Conservation (phyloP, 2,797 vertebrate species). For the Leptoclinus maculatus region DNA sequence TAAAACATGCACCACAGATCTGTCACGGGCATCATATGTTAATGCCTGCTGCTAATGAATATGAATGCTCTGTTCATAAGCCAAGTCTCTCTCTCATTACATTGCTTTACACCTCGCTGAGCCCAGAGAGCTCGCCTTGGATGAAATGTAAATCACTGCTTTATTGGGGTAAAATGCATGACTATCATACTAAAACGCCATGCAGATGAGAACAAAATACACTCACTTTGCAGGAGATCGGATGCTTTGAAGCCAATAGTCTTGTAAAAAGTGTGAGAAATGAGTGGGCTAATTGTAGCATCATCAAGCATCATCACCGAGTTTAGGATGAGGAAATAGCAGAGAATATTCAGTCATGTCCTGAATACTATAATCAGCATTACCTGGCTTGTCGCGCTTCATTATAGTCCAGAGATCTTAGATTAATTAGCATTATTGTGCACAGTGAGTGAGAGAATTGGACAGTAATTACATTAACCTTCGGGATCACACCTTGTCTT, state of each 20-base stretch:
- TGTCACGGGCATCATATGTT: slow-evolving; percentile 85
- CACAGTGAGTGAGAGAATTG: slow-evolving; percentile 81
- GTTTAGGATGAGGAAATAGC: slow-evolving; percentile 56
- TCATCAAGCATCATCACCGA: slow-evolving; percentile 42
- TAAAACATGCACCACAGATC: slow-evolving; percentile 78
- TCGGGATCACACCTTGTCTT: slow-evolving; percentile 82
- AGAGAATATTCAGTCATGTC: slow-evolving; percentile 61
- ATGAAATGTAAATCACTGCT: slow-evolving; percentile 93
- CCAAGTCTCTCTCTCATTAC: slow-evolving; percentile 88
- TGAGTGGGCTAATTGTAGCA: slow-evolving; percentile 58
- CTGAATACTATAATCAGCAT: slow-evolving; percentile 78
- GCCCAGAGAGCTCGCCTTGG: slow-evolving; percentile 86
- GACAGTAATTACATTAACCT: slow-evolving; percentile 86
- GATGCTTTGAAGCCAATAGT: slow-evolving; percentile 50
- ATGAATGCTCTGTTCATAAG: slow-evolving; percentile 88
- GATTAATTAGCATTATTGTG: slow-evolving; percentile 84
- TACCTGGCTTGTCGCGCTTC: slow-evolving; percentile 77
- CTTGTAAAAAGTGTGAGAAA: slow-evolving; percentile 54
- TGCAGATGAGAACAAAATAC: slow-evolving; percentile 71
- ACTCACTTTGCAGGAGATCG: slow-evolving; percentile 55
- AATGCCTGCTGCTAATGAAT: slow-evolving; percentile 91
- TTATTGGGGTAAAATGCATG: slow-evolving; percentile 84
- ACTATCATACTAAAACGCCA: slow-evolving; percentile 74
- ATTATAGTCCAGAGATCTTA: slow-evolving; percentile 79
- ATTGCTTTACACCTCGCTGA: slow-evolving; percentile 89